Base-by-base conservation (phyloP, 2,797 vertebrate genomes). In the Alca torda region DNA sequence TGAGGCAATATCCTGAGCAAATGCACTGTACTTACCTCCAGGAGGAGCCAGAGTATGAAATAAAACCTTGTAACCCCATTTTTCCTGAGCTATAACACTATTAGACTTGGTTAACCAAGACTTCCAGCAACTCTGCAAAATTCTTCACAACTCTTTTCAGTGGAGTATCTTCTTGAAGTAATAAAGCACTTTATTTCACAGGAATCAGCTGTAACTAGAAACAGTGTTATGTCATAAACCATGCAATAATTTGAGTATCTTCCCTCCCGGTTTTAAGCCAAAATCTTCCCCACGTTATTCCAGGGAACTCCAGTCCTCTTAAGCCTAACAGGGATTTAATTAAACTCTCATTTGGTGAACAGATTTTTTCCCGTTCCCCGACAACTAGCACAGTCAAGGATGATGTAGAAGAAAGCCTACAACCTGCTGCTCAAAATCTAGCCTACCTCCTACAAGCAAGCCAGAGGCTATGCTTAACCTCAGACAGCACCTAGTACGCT, bases 171-270 rank as follows among this genome's bases (percentile, higher is more conserved):
- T 92, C 90, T 51, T 50, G 18, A 41, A 37, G 13, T 14, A 67
- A 83, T 16, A 16, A 82, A 72, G 9, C 26, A 61, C 39, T 97
- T 97, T 96, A 97, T 95, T 96, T 91, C 50, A 94, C 90, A 95
- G 81, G 79, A 83, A 90, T 63, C 57, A 87, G 56, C 82, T 94
- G 76, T 23, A 94, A 93, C 23, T 72, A 80, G 60, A 94, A 95
- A 87, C 0, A 0, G 6, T 6, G 41, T 83, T 91, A 91, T 68
- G 77, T 70, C n/a, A 74, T 3, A 39, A 84, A 16, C 4, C n/a
- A 41, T 4, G 3, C 11, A 93, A 54, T 25, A 33, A 9, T 72
- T 24, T 9, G 5, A 39, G 5, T 2, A 5, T 8, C 10, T 3
- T 72, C 28, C 21, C 35, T 73, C 35, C 7, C 20, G 41, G 16